Evolutionary conservation across 2,113 vertebrate genomes (phyloP).

Genomic region (Atherinomorus stipes): DNA sequence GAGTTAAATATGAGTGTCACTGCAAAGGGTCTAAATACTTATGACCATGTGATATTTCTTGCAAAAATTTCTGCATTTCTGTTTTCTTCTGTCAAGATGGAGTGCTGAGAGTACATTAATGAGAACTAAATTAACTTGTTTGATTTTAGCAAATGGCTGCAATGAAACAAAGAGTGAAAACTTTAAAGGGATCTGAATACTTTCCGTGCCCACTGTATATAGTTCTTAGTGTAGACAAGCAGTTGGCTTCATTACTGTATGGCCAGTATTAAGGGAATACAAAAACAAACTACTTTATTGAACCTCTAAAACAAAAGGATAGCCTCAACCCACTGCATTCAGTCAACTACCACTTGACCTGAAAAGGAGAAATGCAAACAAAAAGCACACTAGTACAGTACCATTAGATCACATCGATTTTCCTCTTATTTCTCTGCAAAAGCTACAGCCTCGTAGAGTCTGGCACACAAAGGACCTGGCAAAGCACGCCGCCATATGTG

Average conservation of each 20-base stretch:
- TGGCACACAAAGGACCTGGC: constrained; percentile 11
- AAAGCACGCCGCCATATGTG: constrained; percentile 13
- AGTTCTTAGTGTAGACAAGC: too few relatives aligned
- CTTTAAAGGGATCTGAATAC: too few relatives aligned
- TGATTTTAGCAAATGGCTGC: too few relatives aligned
- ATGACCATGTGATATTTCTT: too few relatives aligned
- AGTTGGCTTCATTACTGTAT: background rate
- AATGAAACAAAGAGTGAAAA: too few relatives aligned
- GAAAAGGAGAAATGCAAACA: background rate
- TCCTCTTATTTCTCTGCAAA: constrained; percentile 16
- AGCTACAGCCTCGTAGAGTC: background rate
- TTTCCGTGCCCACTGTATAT: too few relatives aligned
- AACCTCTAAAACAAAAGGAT: background rate
- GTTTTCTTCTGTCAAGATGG: too few relatives aligned
- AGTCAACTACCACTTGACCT: constrained; percentile 13
- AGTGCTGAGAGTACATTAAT: too few relatives aligned
- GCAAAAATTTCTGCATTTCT: too few relatives aligned
- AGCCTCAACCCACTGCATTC: background rate
- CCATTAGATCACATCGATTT: constrained; percentile 18
- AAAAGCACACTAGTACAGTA: constrained; percentile 8
- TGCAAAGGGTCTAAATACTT: too few relatives aligned
- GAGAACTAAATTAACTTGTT: too few relatives aligned
- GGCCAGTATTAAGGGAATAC: background rate
- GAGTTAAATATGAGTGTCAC: too few relatives aligned
- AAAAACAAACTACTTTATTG: background rate